Evolutionary conservation across 2,888 invertebrate genomes (phyloP), one percentile per base, ranked within the genome.

Genomic region (Azorinus chamasolen): DNA sequence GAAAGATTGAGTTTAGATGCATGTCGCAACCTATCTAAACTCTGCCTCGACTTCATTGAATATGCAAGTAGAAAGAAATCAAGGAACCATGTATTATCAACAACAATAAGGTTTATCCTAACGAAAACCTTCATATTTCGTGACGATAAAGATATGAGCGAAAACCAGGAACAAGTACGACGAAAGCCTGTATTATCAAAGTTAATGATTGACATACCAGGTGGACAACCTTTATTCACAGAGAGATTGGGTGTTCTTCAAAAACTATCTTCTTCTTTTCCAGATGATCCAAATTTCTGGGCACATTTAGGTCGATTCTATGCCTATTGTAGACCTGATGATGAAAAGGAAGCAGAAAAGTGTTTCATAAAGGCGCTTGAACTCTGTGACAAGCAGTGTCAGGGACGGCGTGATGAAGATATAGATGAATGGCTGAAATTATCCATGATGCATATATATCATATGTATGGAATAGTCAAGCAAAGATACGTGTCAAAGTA

Each of bases 391-490:
- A 54, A 65, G 18, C 50, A 51, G 24, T 59, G 27, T 8, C 61
- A 58, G 50, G 74, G 72, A n/a, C 69, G 48, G 27, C 5, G 25
- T 6, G 37, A 46, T 14, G 71, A 71, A 12, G 66, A 77, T 22
- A 22, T 79, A 16, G 66, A 76, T n/a, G 81, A 83, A 20, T 41
- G 61, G 6, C 46, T 57, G 59, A 81, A 63, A 39, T 61, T 62
- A 2, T 79, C 84, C 8, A 24, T 86, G 53, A 83, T 75, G 65
- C 83, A 85, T 62, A 77, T 86, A 12, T 83, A 78, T 59, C 86
- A 86, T 39, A 86, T 86, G 86, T 84, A 75, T 70, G 86, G 83
- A 10, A 81, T 81, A 59, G 68, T 85, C 18, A 79, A 79, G 32
- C 68, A 68, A 12, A 66, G 63, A 14, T 46, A 57, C n/a, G 57